Evolutionary conservation across 2,797 vertebrate genomes (phyloP).

Genomic region (Hylomyscus alleni): DNA sequence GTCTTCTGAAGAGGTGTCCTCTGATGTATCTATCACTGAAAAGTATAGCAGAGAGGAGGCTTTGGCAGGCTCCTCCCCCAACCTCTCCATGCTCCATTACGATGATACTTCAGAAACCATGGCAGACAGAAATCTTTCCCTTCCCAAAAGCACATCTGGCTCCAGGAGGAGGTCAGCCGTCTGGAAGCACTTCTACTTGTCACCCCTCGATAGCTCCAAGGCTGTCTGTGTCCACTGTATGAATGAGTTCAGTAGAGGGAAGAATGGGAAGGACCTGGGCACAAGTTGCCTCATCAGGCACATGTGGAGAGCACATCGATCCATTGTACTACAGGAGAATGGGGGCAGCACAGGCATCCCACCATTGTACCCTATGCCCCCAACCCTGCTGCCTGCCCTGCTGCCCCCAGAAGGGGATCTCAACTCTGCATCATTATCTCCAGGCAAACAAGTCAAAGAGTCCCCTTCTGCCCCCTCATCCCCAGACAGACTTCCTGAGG

Average conservation of each 20-base stretch:
- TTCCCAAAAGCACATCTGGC: conserved; percentile 93
- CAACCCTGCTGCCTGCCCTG: conserved; percentile 93
- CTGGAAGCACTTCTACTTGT: conserved; percentile 99
- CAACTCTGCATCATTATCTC: conserved; percentile 90
- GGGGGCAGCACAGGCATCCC: conserved; percentile 95
- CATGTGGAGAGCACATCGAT: conserved; percentile 98
- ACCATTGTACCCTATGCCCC: conserved; percentile 93
- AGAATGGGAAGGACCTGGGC: conserved; percentile 98
- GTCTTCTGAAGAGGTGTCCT: conserved; percentile 93
- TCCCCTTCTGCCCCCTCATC: conserved; percentile 88
- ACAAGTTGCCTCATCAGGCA: conserved; percentile 99
- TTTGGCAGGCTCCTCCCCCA: conserved; percentile 88
- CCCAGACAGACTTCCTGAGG: conserved; percentile 92
- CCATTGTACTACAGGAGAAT: conserved; percentile 97
- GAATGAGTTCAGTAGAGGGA: conserved; percentile 98
- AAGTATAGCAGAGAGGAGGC: conserved; percentile 89
- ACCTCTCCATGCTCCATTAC: conserved; percentile 89
- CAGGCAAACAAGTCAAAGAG: conserved; percentile 92
- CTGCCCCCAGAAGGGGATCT: conserved; percentile 91
- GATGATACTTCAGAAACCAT: conserved; percentile 92
- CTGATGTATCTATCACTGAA: conserved; percentile 92
- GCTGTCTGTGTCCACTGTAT: conserved; percentile 98
- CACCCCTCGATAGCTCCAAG: conserved; percentile 97
- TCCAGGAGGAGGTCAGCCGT: conserved; percentile 97
- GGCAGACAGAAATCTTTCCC: conserved; percentile 90